Evolutionary conservation across 2,888 invertebrate species (phyloP), one percentile per base, ranked within the genome.

Genomic region (Drosophila mimica): DNA sequence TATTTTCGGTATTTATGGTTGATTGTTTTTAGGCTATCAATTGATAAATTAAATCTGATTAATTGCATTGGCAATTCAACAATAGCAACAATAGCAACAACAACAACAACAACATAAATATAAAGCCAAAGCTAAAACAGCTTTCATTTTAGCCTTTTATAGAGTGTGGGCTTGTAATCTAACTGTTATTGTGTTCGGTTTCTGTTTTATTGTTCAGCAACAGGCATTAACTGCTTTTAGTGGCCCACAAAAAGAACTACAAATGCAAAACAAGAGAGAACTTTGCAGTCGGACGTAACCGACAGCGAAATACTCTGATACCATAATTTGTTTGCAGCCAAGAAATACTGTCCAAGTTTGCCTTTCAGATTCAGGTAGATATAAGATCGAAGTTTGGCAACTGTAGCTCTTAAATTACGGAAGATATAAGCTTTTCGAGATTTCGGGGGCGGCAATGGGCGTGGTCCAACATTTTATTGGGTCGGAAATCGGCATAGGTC

Each of bases 31-130:
- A 15, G n/a, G 49, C 52, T 13, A 15, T 38, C 56, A 70, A 66
- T 71, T 74, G 63, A 74, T 65, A 70, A 71, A 68, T 71, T 71
- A 71, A 71, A 76, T 73, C 73, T 70, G 76, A 79, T 76, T 70
- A 79, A 79, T 79, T 70, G 59, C 67, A 62, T n/a, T 40, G 59
- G 71, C 17, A 61, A 54, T 54, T 54, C 31, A 63, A 51, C 11
- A 46, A 53, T 43, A 38, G 36, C 49, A 60, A 34, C 31, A 57
- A 28, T 20, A 15, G 2, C 15, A 48, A n/a, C 6, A 51, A 49
- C 31, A 57, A 28, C 28, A 15, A 4, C 15, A 48, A n/a, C 6
- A 51, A 49, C 34, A 25, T 25, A 25, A 25, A 25, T 3, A 25
- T 25, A 25, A 8, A 20, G 25, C 34, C 20, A 38, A 30, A 52